Evolutionary conservation across 2,888 invertebrate genomes (phyloP).

Genomic region (Eupithecia subumbrata): DNA sequence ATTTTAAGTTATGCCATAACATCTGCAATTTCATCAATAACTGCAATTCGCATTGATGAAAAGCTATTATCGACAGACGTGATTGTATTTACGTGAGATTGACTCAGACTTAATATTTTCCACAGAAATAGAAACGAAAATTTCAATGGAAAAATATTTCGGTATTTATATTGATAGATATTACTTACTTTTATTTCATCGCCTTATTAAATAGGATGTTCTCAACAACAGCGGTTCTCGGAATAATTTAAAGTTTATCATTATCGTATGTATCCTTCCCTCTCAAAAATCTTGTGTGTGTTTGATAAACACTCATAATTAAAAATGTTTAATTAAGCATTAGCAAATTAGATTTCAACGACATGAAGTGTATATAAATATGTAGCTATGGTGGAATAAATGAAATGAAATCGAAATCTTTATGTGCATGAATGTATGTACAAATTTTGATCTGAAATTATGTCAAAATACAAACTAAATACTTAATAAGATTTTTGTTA

Average conservation of each 20-base stretch:
- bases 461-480: no score
- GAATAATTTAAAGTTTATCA: background rate
- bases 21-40: conserved; percentile 3
- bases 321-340: no score
- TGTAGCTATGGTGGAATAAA: no score
- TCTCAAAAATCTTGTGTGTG: no score
- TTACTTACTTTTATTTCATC: background rate
- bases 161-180: background rate
- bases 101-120: background rate
- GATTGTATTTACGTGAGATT: background rate
- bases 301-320: no score
- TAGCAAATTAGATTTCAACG: no score
- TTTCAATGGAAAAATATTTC: background rate
- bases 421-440: no score
- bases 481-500: no score
- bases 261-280: no score
- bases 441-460: no score
- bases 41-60: background rate
- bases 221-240: background rate
- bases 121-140: background rate
- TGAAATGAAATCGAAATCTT: no score
- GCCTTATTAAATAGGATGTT: background rate
- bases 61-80: background rate
- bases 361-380: no score
- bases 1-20: background rate